Base-by-base conservation (phyloP, 2,113 vertebrate genomes). In the Thamnaconus septentrionalis region DNA sequence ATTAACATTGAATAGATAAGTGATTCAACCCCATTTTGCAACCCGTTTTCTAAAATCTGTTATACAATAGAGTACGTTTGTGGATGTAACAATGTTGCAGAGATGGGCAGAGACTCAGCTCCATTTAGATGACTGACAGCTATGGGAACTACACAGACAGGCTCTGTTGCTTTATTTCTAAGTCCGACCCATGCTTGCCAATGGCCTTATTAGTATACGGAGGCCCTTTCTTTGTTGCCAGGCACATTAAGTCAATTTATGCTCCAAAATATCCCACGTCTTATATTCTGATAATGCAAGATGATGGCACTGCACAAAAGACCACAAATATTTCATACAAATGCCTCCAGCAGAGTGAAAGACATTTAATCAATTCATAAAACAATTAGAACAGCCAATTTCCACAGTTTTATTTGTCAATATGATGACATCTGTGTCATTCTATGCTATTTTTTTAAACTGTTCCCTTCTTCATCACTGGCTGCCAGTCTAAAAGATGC, bases 121-220 rank as follows among this genome's bases (percentile, higher is more conserved):
- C 12, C 53, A 82, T 80, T 76, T 41, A 40, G 57, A 73, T 86
- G 84, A 88, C 43, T 87, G 87, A 77, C 86, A 77, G 74, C 12
- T 81, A 71, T 76, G 56, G 79, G 76, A 81, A 86, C 77, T 66
- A 62, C 69, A 79, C 57, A 77, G 84, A 86, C 86, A 84, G 56
- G 68, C 72, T 70, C 67, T 43, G 61, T 77, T 83, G 72, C 69
- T 81, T 64, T 64, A 71, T 86, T 73, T 78, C 84, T 75, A 84
- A 85, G 77, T 68, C 79, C 61, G 66, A 75, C 81, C 80, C 65
- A 83, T 69, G 65, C 66, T 73, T 65, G 73, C 81, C 67, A 71
- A 78, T 53, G 74, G 54, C 78, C 81, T 75, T 79, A 88, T 83
- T 72, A 69, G 53, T 76, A 68, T 76, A 31, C 62, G 55, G 83